phyloP scores from a whole-genome alignment of 2,888 invertebrate species.

The Diadegma fenestrale region DNA sequence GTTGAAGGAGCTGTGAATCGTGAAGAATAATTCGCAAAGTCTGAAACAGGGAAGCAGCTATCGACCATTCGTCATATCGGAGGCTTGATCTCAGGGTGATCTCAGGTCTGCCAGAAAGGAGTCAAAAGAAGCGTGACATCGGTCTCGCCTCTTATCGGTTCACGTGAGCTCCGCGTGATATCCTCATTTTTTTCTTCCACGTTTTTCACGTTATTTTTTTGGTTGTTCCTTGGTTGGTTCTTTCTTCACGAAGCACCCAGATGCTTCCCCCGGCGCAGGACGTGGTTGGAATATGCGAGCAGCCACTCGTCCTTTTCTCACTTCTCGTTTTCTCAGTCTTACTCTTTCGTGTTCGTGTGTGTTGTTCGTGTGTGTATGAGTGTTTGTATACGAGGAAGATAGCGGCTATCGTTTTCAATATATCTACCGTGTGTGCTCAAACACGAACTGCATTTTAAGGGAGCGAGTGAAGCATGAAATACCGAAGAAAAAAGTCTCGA shows the following conservation, averaged over 20 bases:
- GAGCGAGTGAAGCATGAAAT: not conserved
- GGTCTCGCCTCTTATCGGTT: constrained; percentile 63
- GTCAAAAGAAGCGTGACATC: constrained; percentile 56
- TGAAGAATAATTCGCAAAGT: constrained; percentile 5
- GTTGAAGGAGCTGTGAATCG: not conserved
- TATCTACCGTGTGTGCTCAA: constrained; percentile 2
- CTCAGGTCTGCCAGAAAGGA: constrained; percentile 5
- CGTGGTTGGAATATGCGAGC: constrained; percentile 68
- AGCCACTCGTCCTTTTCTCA: constrained; percentile 19
- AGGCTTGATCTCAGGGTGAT: constrained; percentile 57
- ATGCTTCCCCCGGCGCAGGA: constrained; percentile 67
- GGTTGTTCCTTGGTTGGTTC: constrained; percentile 50
- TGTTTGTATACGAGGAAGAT: constrained; percentile 40
- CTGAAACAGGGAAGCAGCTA: constrained; percentile 37
- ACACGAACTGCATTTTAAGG: not conserved
- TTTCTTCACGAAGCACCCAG: constrained; percentile 67
- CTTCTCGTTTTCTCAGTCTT: constrained; percentile 18
- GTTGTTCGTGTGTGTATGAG: constrained; percentile 21
- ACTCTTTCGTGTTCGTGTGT: constrained; percentile 25
- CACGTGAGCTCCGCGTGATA: constrained; percentile 42
- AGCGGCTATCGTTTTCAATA: constrained; percentile 32
- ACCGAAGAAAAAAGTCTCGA: not conserved
- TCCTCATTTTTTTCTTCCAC: constrained; percentile 43
- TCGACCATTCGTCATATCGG: constrained; percentile 63
- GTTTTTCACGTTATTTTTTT: constrained; percentile 32